A percentile compares a stretch with the other conserved stretches of the same genome.
Conservation (phyloP, 2,888 invertebrate genomes). For the Candidula unifasciata region DNA sequence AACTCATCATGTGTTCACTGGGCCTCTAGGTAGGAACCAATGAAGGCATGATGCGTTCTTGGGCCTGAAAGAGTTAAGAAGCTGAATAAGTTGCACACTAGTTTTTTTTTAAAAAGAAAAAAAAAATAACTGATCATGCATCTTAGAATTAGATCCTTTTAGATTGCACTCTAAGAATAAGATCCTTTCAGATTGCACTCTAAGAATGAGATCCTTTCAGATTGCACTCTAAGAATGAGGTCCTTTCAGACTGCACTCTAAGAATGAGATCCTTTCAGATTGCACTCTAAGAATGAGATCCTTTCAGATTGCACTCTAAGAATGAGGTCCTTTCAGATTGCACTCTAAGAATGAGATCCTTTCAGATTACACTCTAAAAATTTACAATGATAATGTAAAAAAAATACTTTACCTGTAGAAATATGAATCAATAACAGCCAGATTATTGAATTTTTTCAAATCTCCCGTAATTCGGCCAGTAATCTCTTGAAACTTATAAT, state of each 20-base stretch:
- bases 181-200: neutral
- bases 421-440: constrained; percentile 9
- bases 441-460: neutral
- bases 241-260: neutral
- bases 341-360: neutral
- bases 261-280: too few species aligned
- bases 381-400: neutral
- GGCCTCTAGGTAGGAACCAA: too few species aligned
- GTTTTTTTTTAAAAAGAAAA: too few species aligned
- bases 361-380: neutral
- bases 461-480: neutral
- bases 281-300: neutral
- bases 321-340: too few species aligned
- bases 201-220: too few species aligned
- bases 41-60: too few species aligned
- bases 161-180: neutral
- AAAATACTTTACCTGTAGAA: constrained; percentile 26
- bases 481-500: neutral
- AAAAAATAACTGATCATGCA: too few species aligned
- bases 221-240: neutral
- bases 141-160: too few species aligned
- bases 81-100: too few species aligned
- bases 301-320: neutral
- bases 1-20: too few species aligned
- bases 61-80: too few species aligned